Evolutionary conservation across 2,888 invertebrate genomes (phyloP).

Genomic region (Byasa hedistus): DNA sequence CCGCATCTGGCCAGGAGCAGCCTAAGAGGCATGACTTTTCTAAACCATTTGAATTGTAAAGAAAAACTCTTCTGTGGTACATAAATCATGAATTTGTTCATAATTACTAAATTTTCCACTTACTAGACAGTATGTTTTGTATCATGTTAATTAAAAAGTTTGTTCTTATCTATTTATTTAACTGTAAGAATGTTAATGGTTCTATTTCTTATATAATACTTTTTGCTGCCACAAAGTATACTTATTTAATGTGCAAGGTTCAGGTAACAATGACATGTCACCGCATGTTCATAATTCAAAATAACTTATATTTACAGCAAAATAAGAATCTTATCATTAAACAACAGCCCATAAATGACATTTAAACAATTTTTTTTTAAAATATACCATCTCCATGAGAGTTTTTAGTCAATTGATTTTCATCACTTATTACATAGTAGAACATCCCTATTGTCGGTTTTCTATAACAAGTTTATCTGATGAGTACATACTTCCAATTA

Average conservation of each 20-base stretch:
- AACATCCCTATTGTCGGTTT: slow-evolving; percentile 52
- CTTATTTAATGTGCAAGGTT: background rate
- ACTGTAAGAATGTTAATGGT: background rate
- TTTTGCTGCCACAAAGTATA: background rate
- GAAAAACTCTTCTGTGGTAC: too few species aligned
- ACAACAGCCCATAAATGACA: background rate
- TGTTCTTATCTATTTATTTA: too few species aligned
- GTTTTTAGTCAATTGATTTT: background rate
- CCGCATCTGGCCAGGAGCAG: too few species aligned
- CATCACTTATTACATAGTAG: background rate
- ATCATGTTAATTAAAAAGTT: too few species aligned
- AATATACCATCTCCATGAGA: background rate
- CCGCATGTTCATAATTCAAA: background rate
- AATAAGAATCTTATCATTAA: background rate
- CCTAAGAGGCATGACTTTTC: too few species aligned
- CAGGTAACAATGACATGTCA: background rate
- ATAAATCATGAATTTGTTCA: too few species aligned
- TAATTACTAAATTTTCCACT: too few species aligned
- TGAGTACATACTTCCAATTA: slow-evolving; percentile 84
- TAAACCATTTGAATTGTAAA: too few species aligned
- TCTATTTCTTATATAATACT: background rate
- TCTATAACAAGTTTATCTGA: slow-evolving; percentile 88
- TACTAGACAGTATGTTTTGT: too few species aligned
- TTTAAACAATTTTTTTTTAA: background rate
- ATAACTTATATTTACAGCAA: background rate